Evolutionary conservation across 2,113 vertebrate genomes (phyloP).

Genomic region (Globicephala melas): DNA sequence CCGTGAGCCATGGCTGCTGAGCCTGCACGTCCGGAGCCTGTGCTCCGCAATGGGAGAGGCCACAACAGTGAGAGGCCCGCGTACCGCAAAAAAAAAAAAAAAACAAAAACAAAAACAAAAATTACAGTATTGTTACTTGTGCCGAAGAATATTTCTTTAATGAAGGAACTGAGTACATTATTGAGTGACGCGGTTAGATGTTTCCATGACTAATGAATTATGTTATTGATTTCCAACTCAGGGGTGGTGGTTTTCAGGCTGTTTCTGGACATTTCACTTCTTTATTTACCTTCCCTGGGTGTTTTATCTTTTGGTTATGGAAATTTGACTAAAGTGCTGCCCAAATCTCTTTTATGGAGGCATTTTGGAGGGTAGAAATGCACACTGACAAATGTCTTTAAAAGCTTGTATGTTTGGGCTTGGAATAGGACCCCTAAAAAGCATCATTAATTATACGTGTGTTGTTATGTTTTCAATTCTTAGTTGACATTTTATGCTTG

Average conservation of each 20-base stretch:
- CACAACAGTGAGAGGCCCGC: too few relatives aligned
- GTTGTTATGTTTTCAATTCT: not conserved
- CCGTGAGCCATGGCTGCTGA: too few relatives aligned
- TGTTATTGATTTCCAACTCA: not conserved
- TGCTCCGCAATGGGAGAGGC: too few relatives aligned
- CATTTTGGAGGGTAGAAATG: not conserved
- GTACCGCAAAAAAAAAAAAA: too few relatives aligned
- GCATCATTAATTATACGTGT: not conserved
- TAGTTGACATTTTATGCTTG: not conserved
- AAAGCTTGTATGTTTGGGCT: not conserved
- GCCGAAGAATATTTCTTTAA: slow-evolving; percentile 20
- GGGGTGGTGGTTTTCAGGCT: not conserved
- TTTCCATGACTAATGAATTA: slow-evolving; percentile 29
- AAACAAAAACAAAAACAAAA: too few relatives aligned
- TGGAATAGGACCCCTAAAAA: not conserved
- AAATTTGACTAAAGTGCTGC: not conserved
- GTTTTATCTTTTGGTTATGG: not conserved
- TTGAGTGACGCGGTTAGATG: not conserved
- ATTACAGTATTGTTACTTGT: slow-evolving; percentile 9
- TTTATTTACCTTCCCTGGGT: not conserved
- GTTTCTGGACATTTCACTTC: not conserved
- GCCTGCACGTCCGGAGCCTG: too few relatives aligned
- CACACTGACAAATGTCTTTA: not conserved
- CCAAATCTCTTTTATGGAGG: not conserved
- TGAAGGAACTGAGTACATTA: not conserved